Base-by-base conservation (phyloP, 1,140 invertebrate species). In the Atta cephalotes region DNA sequence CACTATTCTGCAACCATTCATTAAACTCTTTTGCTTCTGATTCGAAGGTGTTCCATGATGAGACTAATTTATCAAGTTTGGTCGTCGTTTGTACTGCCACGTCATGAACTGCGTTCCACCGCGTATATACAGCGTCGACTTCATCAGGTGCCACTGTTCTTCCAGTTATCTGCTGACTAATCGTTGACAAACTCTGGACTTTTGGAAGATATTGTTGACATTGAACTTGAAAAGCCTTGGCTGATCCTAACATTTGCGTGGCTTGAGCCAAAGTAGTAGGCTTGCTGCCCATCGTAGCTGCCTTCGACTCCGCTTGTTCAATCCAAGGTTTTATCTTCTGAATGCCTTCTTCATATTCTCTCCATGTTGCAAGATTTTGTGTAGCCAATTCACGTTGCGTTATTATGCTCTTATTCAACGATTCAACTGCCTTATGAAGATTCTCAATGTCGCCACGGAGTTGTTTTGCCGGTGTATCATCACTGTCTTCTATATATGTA, bases 321-420 rank as follows among this genome's bases (percentile, higher is more conserved):
- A 99, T 96, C 97, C 98, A 98, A 2, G 98, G 98, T 93, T 97
- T 97, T 39, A 99, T 96, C 94, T 98, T 96, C 78, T 97, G 96
- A 39, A 98, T 95, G 88, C 96, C 96, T 60, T 96, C 96, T 95
- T 98, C 97, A 94, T 98, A 99, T 90, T 97, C 97, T 91, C 98
- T 97, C 98, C 98, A 99, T 66, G 97, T 97, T 31, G 96, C 96
- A 35, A 98, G 95, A 93, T 98, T 98, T 92, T 97, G 96, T 81
- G 96, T 96, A 3, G 98, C 97, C 1, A 96, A 96, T 90, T 97
- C 96, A 39, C 97, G 96, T 92, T 98, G 97, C 85, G 97, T 96
- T 90, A 97, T 96, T 62, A 97, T 97, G 65, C 96, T 97, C 21
- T 96, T 95, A 89, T 98, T 97, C 21, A 98, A 95, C 12, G 96